Percentiles rank a stretch among this genome's conserved stretches.
phyloP scores from a whole-genome alignment of 2,113 vertebrate species.

The Micromys minutus region DNA sequence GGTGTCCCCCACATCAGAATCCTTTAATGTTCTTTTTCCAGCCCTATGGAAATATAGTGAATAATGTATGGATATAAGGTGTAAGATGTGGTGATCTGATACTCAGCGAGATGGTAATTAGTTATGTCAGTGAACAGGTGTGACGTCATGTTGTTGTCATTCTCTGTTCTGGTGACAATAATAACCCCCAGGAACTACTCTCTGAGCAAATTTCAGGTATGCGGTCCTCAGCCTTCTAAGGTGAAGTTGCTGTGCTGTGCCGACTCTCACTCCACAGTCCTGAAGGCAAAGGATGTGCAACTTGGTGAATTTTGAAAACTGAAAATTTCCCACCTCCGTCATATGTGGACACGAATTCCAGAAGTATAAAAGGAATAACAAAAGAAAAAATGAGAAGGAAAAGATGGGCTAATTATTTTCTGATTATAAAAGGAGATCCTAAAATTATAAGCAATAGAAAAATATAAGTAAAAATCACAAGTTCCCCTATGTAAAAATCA shows the following conservation, averaged over 20 bases:
- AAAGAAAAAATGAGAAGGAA: not conserved
- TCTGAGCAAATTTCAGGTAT: not conserved
- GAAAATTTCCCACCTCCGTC: not conserved
- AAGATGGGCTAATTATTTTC: not conserved
- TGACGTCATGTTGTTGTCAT: not conserved
- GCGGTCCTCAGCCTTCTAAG: not conserved
- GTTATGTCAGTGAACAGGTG: not conserved
- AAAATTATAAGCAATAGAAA: constrained; percentile 4
- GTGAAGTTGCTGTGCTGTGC: too few relatives aligned
- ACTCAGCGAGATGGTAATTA: not conserved
- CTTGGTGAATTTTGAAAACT: not conserved
- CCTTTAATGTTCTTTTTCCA: not conserved
- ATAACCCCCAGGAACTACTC: not conserved
- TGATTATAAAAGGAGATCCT: not conserved
- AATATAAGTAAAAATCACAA: constrained; percentile 1
- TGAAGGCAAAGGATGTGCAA: not conserved
- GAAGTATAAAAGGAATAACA: not conserved
- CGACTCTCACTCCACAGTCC: not conserved
- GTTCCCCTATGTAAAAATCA: not conserved
- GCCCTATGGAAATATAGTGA: not conserved
- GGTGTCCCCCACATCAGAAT: not conserved
- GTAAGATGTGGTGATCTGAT: not conserved
- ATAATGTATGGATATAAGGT: not conserved
- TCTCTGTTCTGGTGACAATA: not conserved
- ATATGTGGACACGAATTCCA: not conserved